These are phyloP conservation scores for Catalaphyllia jardinei DNA, from an alignment of 64 coral and sea anemone genomes.

Conservation along the genomic window DNA sequence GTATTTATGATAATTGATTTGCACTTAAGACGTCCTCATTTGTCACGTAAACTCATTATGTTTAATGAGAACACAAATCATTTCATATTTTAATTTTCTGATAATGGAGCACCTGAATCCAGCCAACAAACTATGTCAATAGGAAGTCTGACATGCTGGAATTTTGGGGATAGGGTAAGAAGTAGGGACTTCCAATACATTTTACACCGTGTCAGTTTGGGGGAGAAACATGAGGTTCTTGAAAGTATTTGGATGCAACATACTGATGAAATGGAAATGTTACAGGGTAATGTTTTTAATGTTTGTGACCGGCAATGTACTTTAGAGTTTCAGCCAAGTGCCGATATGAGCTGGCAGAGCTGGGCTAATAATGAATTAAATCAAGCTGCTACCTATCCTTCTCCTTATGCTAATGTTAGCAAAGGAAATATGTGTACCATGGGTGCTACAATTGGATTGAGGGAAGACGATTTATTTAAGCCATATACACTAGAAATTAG, in stretches of 20 bases:
- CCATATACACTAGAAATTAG: not conserved
- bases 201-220: no score
- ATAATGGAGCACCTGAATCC: not conserved
- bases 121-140: not conserved
- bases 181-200: no score
- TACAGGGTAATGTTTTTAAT: conserved; percentile 19
- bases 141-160: not conserved
- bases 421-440: conserved; percentile 42
- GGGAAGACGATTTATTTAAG: no score
- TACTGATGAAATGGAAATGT: conserved; percentile 4
- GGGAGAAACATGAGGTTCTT: no score
- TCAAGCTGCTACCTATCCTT: conserved; percentile 18
- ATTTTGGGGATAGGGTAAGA: no score
- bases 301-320: conserved; percentile 24
- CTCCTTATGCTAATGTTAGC: conserved; percentile 60
- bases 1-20: no score
- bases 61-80: conserved; percentile 39
- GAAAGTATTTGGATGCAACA: no score
- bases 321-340: conserved; percentile 18
- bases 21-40: not conserved
- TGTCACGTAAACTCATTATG: not conserved
- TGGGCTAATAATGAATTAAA: not conserved
- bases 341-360: conserved; percentile 13
- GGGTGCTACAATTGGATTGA: not conserved
- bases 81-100: conserved; percentile 35